A percentile compares a stretch with the other conserved stretches of the same genome.
phyloP scores from a whole-genome alignment of 2,113 vertebrate species.

The Pachyramphus minor region DNA sequence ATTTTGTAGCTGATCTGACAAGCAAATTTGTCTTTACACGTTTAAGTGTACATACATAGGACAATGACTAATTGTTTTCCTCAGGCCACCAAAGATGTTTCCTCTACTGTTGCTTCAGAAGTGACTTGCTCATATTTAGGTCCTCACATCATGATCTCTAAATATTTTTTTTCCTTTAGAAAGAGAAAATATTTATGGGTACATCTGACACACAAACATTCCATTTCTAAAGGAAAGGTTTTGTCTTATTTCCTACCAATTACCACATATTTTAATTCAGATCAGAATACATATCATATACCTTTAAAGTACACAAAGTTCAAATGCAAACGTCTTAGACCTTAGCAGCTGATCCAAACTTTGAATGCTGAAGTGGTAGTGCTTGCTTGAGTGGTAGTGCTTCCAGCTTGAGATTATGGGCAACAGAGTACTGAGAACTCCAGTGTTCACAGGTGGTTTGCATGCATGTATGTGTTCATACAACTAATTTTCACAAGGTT shows the following conservation, averaged over 20 bases:
- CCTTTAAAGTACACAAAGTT: background rate
- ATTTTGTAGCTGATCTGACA: background rate
- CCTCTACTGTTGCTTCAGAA: background rate
- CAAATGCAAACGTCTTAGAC: background rate
- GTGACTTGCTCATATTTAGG: background rate
- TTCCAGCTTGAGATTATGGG: background rate
- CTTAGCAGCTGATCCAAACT: background rate
- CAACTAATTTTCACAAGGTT: background rate
- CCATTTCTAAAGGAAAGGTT: slow-evolving; percentile 14
- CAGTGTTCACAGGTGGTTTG: background rate
- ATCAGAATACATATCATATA: background rate
- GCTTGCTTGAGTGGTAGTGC: rapidly evolving
- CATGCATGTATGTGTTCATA: background rate
- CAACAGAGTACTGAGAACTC: background rate
- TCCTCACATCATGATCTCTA: background rate
- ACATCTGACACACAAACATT: background rate
- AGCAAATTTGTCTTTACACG: background rate
- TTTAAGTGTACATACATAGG: background rate
- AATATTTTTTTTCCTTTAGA: background rate
- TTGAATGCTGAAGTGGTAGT: background rate
- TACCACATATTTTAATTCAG: background rate
- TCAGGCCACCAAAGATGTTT: background rate
- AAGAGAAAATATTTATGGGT: background rate
- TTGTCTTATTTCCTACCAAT: background rate
- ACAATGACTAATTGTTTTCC: background rate